Percentiles rank a stretch among this genome's conserved stretches.
Conservation (phyloP, 2,797 vertebrate species). For the Hyperoplus immaculatus region DNA sequence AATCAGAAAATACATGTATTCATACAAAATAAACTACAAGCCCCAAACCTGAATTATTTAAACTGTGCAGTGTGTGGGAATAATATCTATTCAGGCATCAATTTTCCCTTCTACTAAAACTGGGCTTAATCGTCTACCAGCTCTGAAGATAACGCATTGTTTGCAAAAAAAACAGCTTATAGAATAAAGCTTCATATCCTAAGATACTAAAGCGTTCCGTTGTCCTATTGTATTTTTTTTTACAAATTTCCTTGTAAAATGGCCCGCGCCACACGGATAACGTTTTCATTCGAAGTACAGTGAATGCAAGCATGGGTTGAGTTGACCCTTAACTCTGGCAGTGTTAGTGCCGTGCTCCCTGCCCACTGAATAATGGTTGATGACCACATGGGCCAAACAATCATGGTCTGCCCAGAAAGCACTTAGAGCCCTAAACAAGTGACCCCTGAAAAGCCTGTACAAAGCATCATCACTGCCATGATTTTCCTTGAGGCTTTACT, state of each 20-base stretch:
- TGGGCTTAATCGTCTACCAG: constrained; percentile 15
- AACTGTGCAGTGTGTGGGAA: constrained; percentile 23
- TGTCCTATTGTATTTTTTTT: constrained; percentile 11
- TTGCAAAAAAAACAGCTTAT: constrained; percentile 31
- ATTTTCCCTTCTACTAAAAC: constrained; percentile 17
- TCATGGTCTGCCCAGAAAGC: constrained; percentile 57
- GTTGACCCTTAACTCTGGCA: constrained; percentile 27
- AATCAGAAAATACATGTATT: not conserved
- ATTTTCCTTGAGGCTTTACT: constrained; percentile 28
- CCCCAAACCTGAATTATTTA: not conserved
- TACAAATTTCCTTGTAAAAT: constrained; percentile 12
- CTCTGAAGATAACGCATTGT: constrained; percentile 17
- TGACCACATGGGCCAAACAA: constrained; percentile 44
- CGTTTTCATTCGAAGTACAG: constrained; percentile 31
- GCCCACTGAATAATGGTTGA: constrained; percentile 50
- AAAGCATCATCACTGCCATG: constrained; percentile 36
- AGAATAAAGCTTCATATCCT: constrained; percentile 25
- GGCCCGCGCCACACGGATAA: constrained; percentile 26
- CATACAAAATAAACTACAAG: constrained; percentile 6
- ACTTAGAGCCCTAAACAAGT: constrained; percentile 63
- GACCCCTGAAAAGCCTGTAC: constrained; percentile 42
- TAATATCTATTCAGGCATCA: constrained; percentile 31
- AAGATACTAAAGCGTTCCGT: constrained; percentile 20
- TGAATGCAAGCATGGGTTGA: constrained; percentile 25
- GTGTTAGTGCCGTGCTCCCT: constrained; percentile 14